Base-by-base conservation (phyloP, 2,888 invertebrate species). In the Sepiola atlantica region DNA sequence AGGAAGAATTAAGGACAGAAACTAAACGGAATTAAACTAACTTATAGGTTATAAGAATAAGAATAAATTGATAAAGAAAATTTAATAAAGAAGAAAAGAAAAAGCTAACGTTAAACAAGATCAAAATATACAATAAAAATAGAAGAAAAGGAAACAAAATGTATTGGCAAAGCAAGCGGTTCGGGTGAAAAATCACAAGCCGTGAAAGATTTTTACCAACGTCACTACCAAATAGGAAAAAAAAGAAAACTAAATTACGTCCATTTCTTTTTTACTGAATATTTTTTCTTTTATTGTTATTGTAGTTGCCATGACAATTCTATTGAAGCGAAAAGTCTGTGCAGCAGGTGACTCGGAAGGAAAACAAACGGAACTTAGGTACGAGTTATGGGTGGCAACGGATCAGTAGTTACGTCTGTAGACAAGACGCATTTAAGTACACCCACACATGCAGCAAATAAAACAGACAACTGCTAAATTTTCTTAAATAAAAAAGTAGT, bases 121-220 rank as follows among this genome's bases (percentile, higher is more conserved):
- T 16, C 4, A 77, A 77, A 14, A 16, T 14, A n/a, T n/a, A 3
- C 18, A 16, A 77, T 8, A 77, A 32, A 16, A 77, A n/a, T n/a
- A n/a, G n/a, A n/a, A 12, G 1, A 8, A 0, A n/a, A n/a, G n/a
- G 14, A n/a, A n/a, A 16, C 12, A 28, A 77, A n/a, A n/a, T 10
- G 28, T 14, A 28, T n/a, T 45, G 45, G 8, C 45, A 45, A 45
- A 45, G 4, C 45, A 45, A 45, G 45, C 45, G 45, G n/a, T n/a
- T 45, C 2, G 45, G 45, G 45, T 45, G 45, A 45, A 45, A 45
- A 45, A 45, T 45, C 45, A 45, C 45, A 45, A 45, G n/a, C n/a
- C n/a, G 24, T 61, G 10, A 61, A 61, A 28, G 28, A 61, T 61
- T 61, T 61, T 28, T n/a, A n/a, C 28, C 16, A 32, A 16, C 77